Base-by-base conservation (phyloP, 2,113 vertebrate species). In the Copsychus sechellarum region DNA sequence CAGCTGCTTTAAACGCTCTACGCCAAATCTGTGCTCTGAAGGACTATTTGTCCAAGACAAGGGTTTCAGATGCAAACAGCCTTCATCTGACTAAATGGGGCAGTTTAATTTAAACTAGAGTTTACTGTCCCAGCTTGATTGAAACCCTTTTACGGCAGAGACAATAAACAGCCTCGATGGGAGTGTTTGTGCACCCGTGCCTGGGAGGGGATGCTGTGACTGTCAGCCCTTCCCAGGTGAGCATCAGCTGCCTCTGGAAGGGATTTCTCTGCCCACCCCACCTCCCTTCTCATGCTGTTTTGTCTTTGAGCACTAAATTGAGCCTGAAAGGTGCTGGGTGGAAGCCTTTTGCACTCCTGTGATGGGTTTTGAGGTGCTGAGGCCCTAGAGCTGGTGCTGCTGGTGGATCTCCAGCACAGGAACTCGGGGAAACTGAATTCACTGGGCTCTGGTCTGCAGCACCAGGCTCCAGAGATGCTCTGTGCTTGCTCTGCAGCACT, bases 21-120 rank as follows among this genome's bases (percentile, higher is more conserved):
- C 96, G 95, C 94, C 89, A 93, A 88, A 96, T 78, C 80, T 91
- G 53, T 65, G 93, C 89, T 93, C 91, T 93, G 87, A 91, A 95
- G 91, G 76, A 45, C 92, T 69, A 6, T 86, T 94, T 94, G 96
- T 94, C 95, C 50, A 3, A 95, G 85, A 23, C 65, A 28, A 28
- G 76, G 73, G 80, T 67, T 96, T 95, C 3, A 13, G 84, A 88
- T 82, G 72, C 81, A 95, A 96, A 78, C 90, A 95, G 90, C 92
- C 94, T 83, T 47, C 77, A 31, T 65, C 48, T 54, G 92, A 81
- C 80, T 54, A 96, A 97, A 97, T 94, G 92, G 80, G 66, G 66
- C 15, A 90, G 81, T 93, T 96, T 96, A 90, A 95, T 94, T 96
- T 93, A 89, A 94, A 69, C 62, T 69, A 9, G 79, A 94, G 76